Evolutionary conservation across 2,797 vertebrate genomes (phyloP).

Genomic region (Tolypeutes matacus): DNA sequence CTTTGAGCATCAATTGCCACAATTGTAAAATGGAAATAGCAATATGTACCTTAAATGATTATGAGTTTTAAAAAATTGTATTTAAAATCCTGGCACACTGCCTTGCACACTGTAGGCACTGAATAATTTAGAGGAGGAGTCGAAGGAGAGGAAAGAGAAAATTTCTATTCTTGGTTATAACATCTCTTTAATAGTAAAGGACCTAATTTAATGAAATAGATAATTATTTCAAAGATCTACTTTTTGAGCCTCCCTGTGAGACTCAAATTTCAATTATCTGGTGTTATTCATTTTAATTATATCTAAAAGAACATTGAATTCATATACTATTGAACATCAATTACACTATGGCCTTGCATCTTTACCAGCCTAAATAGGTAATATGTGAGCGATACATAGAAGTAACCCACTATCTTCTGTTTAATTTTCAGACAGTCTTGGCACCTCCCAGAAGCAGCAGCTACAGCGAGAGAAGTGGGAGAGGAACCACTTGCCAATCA

Average conservation of each 20-base stretch:
- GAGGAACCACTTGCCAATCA: constrained; percentile 72
- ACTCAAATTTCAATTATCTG: background rate
- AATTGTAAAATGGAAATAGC: background rate
- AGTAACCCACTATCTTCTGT: background rate
- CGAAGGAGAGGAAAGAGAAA: background rate
- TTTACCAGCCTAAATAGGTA: background rate
- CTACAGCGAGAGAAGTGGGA: constrained; percentile 93
- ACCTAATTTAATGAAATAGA: background rate
- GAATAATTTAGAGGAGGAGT: constrained; percentile 7
- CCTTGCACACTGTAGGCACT: background rate
- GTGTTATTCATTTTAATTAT: background rate
- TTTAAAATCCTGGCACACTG: background rate
- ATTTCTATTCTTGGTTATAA: background rate
- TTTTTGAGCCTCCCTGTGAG: background rate
- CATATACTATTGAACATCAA: background rate
- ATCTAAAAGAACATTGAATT: background rate
- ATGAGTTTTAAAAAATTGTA: background rate
- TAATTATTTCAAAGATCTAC: background rate
- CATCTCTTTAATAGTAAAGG: background rate
- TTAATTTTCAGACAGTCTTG: constrained; percentile 88
- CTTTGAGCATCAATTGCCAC: background rate
- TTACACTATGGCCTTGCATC: background rate
- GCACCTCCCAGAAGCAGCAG: constrained; percentile 88
- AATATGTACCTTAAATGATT: background rate
- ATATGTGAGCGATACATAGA: background rate